phyloP scores from a whole-genome alignment of 2,888 invertebrate genomes.

The Lasiommata megera region DNA sequence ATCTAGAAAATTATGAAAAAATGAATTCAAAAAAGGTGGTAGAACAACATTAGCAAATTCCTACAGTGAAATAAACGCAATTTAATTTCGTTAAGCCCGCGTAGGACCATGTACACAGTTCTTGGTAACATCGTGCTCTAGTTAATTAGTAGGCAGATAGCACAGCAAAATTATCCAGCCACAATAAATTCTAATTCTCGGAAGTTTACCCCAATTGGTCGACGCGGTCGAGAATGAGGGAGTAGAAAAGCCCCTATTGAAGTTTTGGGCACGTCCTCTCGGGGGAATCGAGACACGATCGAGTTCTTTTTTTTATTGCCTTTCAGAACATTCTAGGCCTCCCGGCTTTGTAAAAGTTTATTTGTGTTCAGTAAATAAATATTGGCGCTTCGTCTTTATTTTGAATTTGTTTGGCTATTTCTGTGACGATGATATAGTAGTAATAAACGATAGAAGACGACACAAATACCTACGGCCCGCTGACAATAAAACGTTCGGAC shows the following conservation, averaged over 20 bases:
- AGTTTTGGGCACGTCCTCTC: conserved; percentile 40
- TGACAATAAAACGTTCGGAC: too few relatives aligned
- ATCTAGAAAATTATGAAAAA: too few relatives aligned
- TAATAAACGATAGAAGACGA: too few relatives aligned
- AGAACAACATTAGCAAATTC: too few relatives aligned
- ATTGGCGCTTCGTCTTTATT: background rate
- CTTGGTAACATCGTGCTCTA: background rate
- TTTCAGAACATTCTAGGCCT: conserved; percentile 23
- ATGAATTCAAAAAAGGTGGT: too few relatives aligned
- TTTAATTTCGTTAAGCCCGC: background rate
- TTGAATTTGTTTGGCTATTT: too few relatives aligned
- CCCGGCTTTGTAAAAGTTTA: conserved; percentile 22
- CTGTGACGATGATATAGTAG: too few relatives aligned
- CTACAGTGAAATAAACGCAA: too few relatives aligned
- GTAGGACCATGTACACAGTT: background rate
- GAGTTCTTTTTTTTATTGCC: conserved; percentile 25
- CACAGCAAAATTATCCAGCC: conserved; percentile 1
- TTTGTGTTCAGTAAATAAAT: conserved; percentile 10
- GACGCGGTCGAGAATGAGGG: conserved; percentile 12
- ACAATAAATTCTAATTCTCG: conserved; percentile 30
- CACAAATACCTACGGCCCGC: too few relatives aligned
- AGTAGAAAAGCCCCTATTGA: conserved; percentile 24
- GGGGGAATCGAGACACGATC: conserved; percentile 33
- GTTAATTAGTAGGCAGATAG: background rate
- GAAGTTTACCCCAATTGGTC: conserved; percentile 26